These are phyloP conservation scores for Pogonognathellus flavescens DNA, from an alignment of 1,140 invertebrate genomes.

Conservation along the genomic window DNA sequence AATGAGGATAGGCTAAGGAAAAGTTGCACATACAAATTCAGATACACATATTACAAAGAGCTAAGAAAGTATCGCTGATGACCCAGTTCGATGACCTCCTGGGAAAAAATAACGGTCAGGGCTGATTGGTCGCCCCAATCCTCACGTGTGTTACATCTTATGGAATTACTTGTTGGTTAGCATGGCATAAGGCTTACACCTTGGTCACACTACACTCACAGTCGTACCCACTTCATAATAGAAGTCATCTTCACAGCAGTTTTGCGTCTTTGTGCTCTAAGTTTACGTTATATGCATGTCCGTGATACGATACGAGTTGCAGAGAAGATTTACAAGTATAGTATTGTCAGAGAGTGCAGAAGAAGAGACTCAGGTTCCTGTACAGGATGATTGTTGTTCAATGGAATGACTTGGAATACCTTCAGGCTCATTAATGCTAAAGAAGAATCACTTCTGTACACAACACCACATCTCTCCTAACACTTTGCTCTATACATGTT, in stretches of 20 bases:
- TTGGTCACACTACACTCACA: neutral
- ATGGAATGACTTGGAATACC: conserved; percentile 45
- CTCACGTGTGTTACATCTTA: conserved; percentile 52
- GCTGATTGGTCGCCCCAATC: conserved; percentile 58
- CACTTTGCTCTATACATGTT: neutral
- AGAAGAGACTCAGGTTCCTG: neutral
- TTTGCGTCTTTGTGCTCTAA: neutral
- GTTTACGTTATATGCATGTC: neutral
- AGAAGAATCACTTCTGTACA: conserved; percentile 26
- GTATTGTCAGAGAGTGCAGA: neutral
- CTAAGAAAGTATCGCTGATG: conserved; percentile 54
- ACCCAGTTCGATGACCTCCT: conserved; percentile 66
- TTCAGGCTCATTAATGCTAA: conserved; percentile 26
- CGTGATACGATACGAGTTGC: neutral
- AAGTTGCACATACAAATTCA: neutral
- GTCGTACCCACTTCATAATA: conserved; percentile 1
- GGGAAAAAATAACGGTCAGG: conserved; percentile 65
- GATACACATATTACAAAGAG: neutral
- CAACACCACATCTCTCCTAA: conserved; percentile 25
- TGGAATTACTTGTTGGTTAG: conserved; percentile 35
- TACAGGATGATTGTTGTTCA: conserved; percentile 24
- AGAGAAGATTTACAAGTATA: neutral
- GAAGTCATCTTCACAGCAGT: neutral
- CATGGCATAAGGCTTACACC: conserved; percentile 12
- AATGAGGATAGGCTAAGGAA: conserved; percentile 6